phyloP scores from a whole-genome alignment of 2,797 vertebrate species.

The Myotis planiceps region DNA sequence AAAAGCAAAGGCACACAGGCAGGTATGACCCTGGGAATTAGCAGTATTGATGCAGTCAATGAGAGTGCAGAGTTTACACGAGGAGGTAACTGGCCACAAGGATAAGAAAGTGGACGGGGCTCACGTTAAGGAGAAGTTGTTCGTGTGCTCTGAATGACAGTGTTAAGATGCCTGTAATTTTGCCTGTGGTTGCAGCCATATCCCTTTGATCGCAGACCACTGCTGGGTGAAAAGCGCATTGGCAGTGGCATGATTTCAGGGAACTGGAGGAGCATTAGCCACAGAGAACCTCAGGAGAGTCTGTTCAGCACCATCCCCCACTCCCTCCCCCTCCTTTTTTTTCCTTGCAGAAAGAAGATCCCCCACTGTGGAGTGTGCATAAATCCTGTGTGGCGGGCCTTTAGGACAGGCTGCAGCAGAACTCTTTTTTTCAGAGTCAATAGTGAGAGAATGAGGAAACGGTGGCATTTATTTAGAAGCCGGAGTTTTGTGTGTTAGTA shows the following conservation, averaged over 20 bases:
- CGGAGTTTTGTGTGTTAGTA: background rate
- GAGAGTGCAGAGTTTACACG: background rate
- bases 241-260: background rate
- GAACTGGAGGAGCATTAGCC: background rate
- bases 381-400: background rate
- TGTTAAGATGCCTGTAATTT: background rate
- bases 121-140: background rate
- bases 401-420: background rate
- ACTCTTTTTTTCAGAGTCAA: background rate
- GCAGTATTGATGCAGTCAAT: background rate
- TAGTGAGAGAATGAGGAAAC: background rate
- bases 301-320: rapidly evolving
- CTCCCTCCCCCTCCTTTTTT: background rate
- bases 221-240: background rate
- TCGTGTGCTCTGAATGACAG: background rate
- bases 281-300: background rate
- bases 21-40: background rate
- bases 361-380: background rate
- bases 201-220: background rate
- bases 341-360: background rate
- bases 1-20: background rate
- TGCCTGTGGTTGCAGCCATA: background rate
- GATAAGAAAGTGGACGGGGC: background rate
- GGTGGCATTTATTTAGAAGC: background rate
- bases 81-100: background rate